These are phyloP conservation scores for Glaucomys volans DNA, from an alignment of 2,113 vertebrate genomes.

Conservation along the genomic window DNA sequence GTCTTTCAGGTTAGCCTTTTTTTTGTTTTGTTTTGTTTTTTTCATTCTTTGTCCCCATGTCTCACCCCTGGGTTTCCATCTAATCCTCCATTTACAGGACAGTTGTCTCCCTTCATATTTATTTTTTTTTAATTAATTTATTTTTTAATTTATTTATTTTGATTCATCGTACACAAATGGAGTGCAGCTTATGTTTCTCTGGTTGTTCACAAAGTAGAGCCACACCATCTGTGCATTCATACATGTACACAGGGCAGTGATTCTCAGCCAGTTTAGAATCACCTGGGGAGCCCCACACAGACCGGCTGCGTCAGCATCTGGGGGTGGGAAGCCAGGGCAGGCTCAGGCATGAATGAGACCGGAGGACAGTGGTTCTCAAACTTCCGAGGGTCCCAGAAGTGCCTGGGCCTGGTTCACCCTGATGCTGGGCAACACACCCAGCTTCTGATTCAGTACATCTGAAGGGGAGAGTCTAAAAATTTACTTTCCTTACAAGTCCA, in stretches of 20 bases:
- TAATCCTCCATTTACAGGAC: neutral
- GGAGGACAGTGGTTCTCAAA: neutral
- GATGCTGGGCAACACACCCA: neutral
- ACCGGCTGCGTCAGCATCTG: neutral
- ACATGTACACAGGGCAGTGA: no score
- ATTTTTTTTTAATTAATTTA: no score
- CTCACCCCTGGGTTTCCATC: neutral
- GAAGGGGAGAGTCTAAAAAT: neutral
- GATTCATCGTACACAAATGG: no score
- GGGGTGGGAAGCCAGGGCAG: rapidly evolving
- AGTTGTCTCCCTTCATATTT: slow-evolving; percentile 34
- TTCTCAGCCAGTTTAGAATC: slow-evolving; percentile 7
- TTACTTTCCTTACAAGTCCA: neutral
- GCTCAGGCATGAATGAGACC: neutral
- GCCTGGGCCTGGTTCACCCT: neutral
- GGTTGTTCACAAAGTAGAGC: no score
- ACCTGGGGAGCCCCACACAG: neutral
- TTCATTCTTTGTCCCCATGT: neutral
- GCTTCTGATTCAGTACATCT: neutral
- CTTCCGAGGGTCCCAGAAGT: neutral
- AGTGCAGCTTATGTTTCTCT: no score
- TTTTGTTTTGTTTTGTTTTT: no score
- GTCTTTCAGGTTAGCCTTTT: neutral
- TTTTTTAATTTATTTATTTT: no score
- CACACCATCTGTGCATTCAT: no score